Percentiles rank a stretch among this genome's conserved stretches.
Evolutionary conservation across 1,140 invertebrate genomes (phyloP).

Genomic region (Arion vulgaris): DNA sequence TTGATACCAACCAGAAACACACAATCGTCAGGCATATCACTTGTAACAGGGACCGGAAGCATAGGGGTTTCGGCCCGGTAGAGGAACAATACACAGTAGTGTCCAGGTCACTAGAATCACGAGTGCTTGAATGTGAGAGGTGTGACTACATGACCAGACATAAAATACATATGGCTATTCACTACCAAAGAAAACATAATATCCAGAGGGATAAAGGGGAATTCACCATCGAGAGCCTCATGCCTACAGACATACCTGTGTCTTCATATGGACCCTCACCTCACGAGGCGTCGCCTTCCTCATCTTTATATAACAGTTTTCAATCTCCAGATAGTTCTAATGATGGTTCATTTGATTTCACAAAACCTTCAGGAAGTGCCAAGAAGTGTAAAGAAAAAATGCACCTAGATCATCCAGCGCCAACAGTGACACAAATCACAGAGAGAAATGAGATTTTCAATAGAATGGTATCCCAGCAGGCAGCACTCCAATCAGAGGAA

Average conservation of each 20-base stretch:
- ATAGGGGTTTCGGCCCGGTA: slow-evolving; percentile 36
- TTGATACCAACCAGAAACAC: slow-evolving; percentile 48
- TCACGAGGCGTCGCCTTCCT: background rate
- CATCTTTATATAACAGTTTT: background rate
- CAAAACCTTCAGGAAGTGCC: background rate
- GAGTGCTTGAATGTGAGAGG: slow-evolving; percentile 47
- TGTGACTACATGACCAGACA: slow-evolving; percentile 50
- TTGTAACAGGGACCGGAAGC: slow-evolving; percentile 39
- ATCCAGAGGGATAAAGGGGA: slow-evolving; percentile 34
- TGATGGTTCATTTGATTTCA: slow-evolving; percentile 25
- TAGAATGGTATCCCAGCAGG: slow-evolving; percentile 32
- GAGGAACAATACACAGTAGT: slow-evolving; percentile 45
- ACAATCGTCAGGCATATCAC: slow-evolving; percentile 47
- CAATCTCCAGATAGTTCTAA: slow-evolving; percentile 11
- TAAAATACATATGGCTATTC: slow-evolving; percentile 48
- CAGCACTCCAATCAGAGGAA: slow-evolving; percentile 27
- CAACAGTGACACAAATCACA: slow-evolving; percentile 9
- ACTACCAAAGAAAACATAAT: slow-evolving; percentile 46
- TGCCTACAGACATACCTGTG: slow-evolving; percentile 28
- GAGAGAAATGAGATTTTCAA: slow-evolving; percentile 35
- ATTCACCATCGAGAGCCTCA: slow-evolving; percentile 32
- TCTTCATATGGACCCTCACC: background rate
- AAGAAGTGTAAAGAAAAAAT: background rate
- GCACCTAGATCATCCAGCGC: background rate
- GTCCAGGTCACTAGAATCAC: slow-evolving; percentile 43